Evolutionary conservation across 2,113 vertebrate species (phyloP), one percentile per base, ranked within the genome.

Genomic region (Rhodinocichla rosea): DNA sequence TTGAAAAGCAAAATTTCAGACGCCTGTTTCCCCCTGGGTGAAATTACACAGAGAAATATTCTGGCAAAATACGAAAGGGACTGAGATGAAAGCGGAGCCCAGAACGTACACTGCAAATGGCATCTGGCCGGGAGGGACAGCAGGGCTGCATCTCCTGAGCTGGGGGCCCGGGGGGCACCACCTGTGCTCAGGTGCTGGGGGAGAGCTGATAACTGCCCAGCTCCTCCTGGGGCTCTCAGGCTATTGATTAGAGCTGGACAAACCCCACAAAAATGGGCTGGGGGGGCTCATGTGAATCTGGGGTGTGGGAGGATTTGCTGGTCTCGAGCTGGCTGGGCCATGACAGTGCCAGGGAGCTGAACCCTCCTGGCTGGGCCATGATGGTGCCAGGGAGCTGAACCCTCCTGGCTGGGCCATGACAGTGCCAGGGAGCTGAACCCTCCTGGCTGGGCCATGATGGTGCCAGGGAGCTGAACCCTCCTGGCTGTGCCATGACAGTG

Each of bases 11-110:
- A 87, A 62, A 71, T 82, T 92, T 94, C 95, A 94, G 90, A 90
- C 2, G 90, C 63, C 45, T 80, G 63, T 75, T 94, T 97, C 84
- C 94, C 93, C 94, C 79, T 80, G 94, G 95, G 92, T 94, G 90
- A 94, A 95, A 95, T 95, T 95, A 96, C 94, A 92, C 83, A 85
- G 85, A 90, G 87, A 96, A 83, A 94, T 90, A 94, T 88, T 78
- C 96, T 97, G 96, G 96, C 96, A 96, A 96, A 95, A 68, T 81
- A 59, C 85, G 40, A 96, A 94, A 93, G 94, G 95, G 94, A 92
- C 79, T 0, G 83, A 96, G 96, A 97, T 97, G 93, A 96, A 96
- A 97, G 96, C 68, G 0, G 71, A 83, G 90, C 93, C 92, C 44
- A 9, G 82, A 53, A 94, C 75, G 78, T 75, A 16, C 90, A 91